Percentiles rank a stretch among this genome's conserved stretches.
Conservation (phyloP, 1,140 invertebrate species). For the Drosophila obscura region DNA sequence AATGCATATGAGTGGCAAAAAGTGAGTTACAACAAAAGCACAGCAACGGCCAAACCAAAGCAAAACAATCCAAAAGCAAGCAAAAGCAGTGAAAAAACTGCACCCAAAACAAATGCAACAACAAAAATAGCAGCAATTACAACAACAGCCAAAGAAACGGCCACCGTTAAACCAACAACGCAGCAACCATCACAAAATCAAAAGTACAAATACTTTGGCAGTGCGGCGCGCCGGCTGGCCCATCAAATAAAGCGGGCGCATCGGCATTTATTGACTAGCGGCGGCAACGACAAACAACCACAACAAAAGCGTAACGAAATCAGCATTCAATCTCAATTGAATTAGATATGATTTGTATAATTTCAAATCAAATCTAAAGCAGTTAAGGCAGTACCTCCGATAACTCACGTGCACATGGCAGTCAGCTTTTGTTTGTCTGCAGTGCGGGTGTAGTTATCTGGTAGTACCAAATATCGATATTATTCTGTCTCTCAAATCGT, state of each 20-base stretch:
- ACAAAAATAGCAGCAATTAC: slow-evolving; percentile 17
- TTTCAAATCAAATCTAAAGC: no score
- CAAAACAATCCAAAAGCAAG: slow-evolving; percentile 32
- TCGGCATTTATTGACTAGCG: slow-evolving; percentile 78
- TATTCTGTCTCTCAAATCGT: no score
- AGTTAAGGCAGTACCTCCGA: background rate
- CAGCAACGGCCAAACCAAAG: slow-evolving; percentile 32
- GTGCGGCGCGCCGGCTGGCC: slow-evolving; percentile 64
- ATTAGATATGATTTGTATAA: no score
- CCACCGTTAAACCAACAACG: slow-evolving; percentile 20
- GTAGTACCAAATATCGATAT: slow-evolving; percentile 8
- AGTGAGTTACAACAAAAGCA: slow-evolving; percentile 75
- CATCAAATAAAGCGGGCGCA: slow-evolving; percentile 80
- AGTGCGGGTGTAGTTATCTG: slow-evolving; percentile 7
- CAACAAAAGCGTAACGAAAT: slow-evolving; percentile 60
- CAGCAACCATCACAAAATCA: slow-evolving; percentile 39
- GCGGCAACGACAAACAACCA: slow-evolving; percentile 66
- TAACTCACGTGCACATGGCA: background rate
- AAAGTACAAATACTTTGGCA: slow-evolving; percentile 55
- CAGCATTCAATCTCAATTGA: background rate
- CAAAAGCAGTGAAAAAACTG: slow-evolving; percentile 47
- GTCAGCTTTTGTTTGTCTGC: slow-evolving; percentile 3
- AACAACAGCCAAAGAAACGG: slow-evolving; percentile 23
- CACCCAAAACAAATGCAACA: slow-evolving; percentile 30
- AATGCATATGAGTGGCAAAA: slow-evolving; percentile 81